phyloP scores from a whole-genome alignment of 2,113 vertebrate genomes.

The Oxyruncus cristatus region DNA sequence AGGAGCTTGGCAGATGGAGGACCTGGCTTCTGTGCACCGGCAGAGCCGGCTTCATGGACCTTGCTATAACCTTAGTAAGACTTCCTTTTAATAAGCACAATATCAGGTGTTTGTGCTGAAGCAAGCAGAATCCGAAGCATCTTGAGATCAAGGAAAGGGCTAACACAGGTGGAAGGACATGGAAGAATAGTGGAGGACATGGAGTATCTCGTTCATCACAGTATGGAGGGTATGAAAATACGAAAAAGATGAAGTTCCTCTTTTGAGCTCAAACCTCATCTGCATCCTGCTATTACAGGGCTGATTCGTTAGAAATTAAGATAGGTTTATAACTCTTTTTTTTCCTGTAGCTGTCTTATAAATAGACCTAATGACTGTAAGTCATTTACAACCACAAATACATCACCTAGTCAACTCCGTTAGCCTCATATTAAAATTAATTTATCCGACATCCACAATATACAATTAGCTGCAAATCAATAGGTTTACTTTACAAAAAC shows the following conservation, averaged over 20 bases:
- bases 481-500: constrained; percentile 60
- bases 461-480: constrained; percentile 70
- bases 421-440: constrained; percentile 58
- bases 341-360: background rate
- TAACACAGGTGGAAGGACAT: background rate
- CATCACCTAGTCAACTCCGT: constrained; percentile 36
- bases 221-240: background rate
- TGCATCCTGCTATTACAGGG: background rate
- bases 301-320: background rate
- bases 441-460: constrained; percentile 54
- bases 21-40: background rate
- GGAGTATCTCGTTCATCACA: background rate
- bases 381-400: constrained; percentile 39
- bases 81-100: background rate
- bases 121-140: constrained; percentile 1
- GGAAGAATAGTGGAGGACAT: background rate
- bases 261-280: background rate
- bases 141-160: background rate
- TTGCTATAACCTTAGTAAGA: background rate
- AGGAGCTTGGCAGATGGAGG: background rate
- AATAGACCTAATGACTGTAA: constrained; percentile 10
- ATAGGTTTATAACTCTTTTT: background rate
- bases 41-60: background rate
- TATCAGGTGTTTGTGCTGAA: background rate
- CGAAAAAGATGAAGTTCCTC: background rate